Conservation (phyloP, 2,888 invertebrate genomes). For the Sericinus montela region DNA sequence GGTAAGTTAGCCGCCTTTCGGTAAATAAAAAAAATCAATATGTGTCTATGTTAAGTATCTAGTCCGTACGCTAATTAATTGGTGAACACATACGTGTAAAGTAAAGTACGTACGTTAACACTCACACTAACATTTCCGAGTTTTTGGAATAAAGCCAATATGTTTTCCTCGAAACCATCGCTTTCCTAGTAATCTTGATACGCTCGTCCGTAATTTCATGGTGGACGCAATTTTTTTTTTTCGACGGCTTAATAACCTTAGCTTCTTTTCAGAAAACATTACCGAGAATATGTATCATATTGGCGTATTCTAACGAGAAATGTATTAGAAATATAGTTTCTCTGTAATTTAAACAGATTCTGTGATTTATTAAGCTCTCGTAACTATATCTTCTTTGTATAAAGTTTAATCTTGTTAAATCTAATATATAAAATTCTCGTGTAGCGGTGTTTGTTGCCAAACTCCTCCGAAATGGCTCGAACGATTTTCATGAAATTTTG, state of each 20-base stretch:
- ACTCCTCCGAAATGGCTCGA: too few relatives aligned
- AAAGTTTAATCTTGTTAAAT: too few relatives aligned
- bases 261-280: not conserved
- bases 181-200: conserved; percentile 37
- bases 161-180: conserved; percentile 41
- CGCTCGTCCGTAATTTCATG: conserved; percentile 27
- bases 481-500: too few relatives aligned
- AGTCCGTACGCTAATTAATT: not conserved
- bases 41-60: too few relatives aligned
- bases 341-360: too few relatives aligned
- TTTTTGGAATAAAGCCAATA: conserved; percentile 11
- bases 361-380: too few relatives aligned
- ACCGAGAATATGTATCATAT: not conserved
- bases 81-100: conserved; percentile 1
- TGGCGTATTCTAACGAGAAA: not conserved
- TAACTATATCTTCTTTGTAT: too few relatives aligned
- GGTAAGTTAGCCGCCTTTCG: too few relatives aligned
- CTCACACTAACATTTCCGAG: not conserved
- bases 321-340: not conserved
- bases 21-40: too few relatives aligned
- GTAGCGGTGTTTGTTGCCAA: too few relatives aligned
- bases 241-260: not conserved
- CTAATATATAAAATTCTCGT: too few relatives aligned
- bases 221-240: conserved; percentile 11
- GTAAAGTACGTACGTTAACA: too few relatives aligned